phyloP scores from a whole-genome alignment of 2,113 vertebrate species.

The Aptenodytes forsteri region DNA sequence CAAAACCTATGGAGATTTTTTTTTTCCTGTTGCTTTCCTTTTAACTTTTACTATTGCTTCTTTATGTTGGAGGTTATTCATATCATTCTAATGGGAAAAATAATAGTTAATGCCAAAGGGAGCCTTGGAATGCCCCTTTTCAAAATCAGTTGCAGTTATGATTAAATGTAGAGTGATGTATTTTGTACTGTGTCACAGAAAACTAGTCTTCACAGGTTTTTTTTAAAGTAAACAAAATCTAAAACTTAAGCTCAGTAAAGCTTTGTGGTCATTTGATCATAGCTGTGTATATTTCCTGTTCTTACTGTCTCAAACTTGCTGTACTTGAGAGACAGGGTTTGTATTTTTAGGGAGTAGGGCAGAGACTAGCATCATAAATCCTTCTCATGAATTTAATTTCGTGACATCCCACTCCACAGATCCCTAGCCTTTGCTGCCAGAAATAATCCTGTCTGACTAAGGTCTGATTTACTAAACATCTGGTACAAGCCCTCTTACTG shows the following conservation, averaged over 20 bases:
- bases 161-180: neutral
- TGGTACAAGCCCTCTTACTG: conserved; percentile 58
- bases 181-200: neutral
- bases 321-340: conserved; percentile 52
- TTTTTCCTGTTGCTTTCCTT: neutral
- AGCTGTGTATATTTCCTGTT: neutral
- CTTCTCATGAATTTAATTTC: conserved; percentile 29
- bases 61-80: neutral
- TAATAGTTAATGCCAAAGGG: neutral
- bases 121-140: neutral
- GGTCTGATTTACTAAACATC: conserved; percentile 55
- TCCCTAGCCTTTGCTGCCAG: conserved; percentile 45
- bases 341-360: conserved; percentile 24
- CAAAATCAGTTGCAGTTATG: neutral
- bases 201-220: neutral
- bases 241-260: neutral
- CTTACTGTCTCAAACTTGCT: neutral
- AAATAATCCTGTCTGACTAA: conserved; percentile 65
- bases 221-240: neutral
- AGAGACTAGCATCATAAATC: conserved; percentile 10
- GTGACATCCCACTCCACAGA: conserved; percentile 35
- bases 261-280: neutral
- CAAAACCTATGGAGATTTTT: neutral
- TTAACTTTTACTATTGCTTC: neutral
- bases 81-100: neutral